Percentiles rank a stretch among this genome's conserved stretches.
Conservation (phyloP, 2,797 vertebrate species). For the Leptoclinus maculatus region DNA sequence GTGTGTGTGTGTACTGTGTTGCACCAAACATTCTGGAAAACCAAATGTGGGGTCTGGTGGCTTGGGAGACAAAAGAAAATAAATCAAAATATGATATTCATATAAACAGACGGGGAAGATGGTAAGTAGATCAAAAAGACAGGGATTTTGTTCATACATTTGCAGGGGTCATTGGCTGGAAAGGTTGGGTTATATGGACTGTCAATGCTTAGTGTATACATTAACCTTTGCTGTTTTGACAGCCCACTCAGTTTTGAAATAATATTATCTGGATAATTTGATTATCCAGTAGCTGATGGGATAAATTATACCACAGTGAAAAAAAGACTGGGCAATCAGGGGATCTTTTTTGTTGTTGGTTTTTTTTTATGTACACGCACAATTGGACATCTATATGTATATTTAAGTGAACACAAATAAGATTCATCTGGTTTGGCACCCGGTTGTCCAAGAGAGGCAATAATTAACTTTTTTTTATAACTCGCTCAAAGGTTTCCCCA, state of each 20-base stretch:
- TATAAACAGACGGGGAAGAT: background rate
- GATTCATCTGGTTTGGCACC: constrained; percentile 8
- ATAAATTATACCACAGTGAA: constrained; percentile 2
- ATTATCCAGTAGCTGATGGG: background rate
- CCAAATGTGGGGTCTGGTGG: background rate
- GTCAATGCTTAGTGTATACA: constrained; percentile 56
- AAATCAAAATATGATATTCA: background rate
- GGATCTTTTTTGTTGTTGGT: background rate
- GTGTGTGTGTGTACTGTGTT: background rate
- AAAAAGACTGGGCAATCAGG: background rate
- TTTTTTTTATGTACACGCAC: background rate
- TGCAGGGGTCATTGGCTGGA: constrained; percentile 30
- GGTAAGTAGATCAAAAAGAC: constrained; percentile 3
- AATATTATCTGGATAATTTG: constrained; percentile 5
- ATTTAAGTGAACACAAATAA: constrained; percentile 4
- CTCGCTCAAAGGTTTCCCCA: constrained; percentile 31
- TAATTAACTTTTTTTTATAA: constrained; percentile 46
- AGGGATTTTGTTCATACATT: background rate
- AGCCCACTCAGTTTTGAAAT: constrained; percentile 19
- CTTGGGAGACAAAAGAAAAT: background rate
- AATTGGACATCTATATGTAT: background rate
- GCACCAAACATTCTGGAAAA: background rate
- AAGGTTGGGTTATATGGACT: constrained; percentile 46
- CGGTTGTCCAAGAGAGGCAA: constrained; percentile 14
- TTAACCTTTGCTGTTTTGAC: constrained; percentile 51